Conservation (phyloP, 2,888 invertebrate species). For the Eremobia ochroleuca region DNA sequence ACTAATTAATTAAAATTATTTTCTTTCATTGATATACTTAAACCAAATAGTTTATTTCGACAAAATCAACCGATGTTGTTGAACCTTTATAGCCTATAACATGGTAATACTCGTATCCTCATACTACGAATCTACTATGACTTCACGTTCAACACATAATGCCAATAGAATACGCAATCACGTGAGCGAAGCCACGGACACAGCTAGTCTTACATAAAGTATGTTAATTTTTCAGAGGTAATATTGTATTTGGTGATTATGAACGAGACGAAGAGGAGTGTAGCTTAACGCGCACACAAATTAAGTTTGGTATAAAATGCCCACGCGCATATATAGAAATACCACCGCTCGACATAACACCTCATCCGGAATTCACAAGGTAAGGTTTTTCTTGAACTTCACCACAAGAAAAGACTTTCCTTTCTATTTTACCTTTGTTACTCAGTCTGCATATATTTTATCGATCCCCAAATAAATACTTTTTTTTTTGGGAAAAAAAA, state of each 20-base stretch:
- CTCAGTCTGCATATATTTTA: not conserved
- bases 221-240: constrained; percentile 73
- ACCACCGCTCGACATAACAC: constrained; percentile 78
- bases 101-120: not conserved
- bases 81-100: not conserved
- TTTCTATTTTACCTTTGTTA: not conserved
- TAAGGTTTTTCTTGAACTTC: constrained; percentile 45
- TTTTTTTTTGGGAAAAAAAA: too few species aligned
- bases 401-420: not conserved
- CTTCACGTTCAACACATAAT: not conserved
- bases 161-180: not conserved
- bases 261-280: constrained; percentile 85
- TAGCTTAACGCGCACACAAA: constrained; percentile 73
- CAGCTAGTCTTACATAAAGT: not conserved
- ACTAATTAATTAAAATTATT: not conserved
- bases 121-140: not conserved
- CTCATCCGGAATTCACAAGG: constrained; percentile 87
- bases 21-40: not conserved
- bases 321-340: constrained; percentile 83
- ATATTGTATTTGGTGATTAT: constrained; percentile 85
- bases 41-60: not conserved
- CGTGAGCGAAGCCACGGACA: too few species aligned
- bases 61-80: not conserved
- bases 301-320: constrained; percentile 77
- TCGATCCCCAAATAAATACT: not conserved